Percentiles rank a stretch among this genome's conserved stretches.
These are phyloP conservation scores for Drosophila atripex DNA, from an alignment of 2,888 invertebrate species.

Conservation along the genomic window DNA sequence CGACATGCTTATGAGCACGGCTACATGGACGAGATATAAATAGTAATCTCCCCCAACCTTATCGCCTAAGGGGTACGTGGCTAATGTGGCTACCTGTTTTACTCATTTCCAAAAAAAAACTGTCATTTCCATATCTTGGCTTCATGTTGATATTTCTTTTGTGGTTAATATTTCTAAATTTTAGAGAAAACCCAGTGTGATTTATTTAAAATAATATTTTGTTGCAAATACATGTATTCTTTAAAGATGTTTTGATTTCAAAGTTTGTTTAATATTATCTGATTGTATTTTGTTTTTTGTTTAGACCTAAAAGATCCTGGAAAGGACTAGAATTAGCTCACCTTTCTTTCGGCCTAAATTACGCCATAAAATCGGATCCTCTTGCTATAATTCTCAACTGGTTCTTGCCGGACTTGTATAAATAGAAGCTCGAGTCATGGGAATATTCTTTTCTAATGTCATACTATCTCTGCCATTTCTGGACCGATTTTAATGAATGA, in stretches of 20 bases:
- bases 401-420: background rate
- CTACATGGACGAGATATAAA: constrained; percentile 74
- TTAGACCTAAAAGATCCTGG: background rate
- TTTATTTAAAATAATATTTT: background rate
- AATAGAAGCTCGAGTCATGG: too few species aligned
- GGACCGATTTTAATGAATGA: background rate
- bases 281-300: background rate
- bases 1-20: constrained; percentile 81
- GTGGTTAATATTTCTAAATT: background rate
- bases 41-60: background rate
- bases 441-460: too few species aligned
- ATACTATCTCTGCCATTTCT: background rate
- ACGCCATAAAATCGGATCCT: too few species aligned
- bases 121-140: too few species aligned
- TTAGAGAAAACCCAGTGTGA: background rate
- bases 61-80: background rate
- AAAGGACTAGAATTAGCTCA: too few species aligned
- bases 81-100: background rate
- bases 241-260: background rate
- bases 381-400: background rate
- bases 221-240: background rate
- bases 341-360: too few species aligned
- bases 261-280: background rate
- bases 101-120: too few species aligned
- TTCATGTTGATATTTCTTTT: background rate